These are phyloP conservation scores for Limosa lapponica DNA, from an alignment of 2,797 vertebrate genomes.

Conservation along the genomic window DNA sequence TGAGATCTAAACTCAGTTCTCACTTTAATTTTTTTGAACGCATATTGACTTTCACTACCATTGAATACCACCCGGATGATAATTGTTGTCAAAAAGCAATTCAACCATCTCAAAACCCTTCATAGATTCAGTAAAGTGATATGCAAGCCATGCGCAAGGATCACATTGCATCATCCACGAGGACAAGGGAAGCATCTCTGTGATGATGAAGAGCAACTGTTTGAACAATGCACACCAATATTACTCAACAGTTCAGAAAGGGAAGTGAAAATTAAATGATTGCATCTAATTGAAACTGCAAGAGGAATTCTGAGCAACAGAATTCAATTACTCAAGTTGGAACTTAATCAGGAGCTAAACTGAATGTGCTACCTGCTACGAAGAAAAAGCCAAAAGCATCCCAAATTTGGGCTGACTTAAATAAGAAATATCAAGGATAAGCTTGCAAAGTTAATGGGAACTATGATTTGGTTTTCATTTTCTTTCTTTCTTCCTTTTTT, in stretches of 20 bases:
- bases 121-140: background rate
- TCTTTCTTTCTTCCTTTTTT: background rate
- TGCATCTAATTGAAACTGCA: constrained; percentile 42
- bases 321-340: background rate
- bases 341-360: background rate
- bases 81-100: background rate
- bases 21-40: background rate
- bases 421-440: background rate
- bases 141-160: background rate
- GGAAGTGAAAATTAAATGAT: constrained; percentile 60
- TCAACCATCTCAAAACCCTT: background rate
- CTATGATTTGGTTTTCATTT: background rate
- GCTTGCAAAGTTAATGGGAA: background rate
- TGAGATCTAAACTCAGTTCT: background rate
- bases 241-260: constrained; percentile 41
- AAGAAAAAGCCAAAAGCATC: background rate
- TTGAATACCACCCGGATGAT: background rate
- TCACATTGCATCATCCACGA: background rate
- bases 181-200: background rate
- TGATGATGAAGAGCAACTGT: background rate
- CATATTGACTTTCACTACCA: background rate
- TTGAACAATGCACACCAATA: background rate
- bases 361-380: background rate
- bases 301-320: constrained; percentile 21
- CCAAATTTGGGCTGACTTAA: background rate